These are phyloP conservation scores for Cladopsammia gracilis DNA, from an alignment of 64 coral and sea anemone genomes.

Conservation along the genomic window DNA sequence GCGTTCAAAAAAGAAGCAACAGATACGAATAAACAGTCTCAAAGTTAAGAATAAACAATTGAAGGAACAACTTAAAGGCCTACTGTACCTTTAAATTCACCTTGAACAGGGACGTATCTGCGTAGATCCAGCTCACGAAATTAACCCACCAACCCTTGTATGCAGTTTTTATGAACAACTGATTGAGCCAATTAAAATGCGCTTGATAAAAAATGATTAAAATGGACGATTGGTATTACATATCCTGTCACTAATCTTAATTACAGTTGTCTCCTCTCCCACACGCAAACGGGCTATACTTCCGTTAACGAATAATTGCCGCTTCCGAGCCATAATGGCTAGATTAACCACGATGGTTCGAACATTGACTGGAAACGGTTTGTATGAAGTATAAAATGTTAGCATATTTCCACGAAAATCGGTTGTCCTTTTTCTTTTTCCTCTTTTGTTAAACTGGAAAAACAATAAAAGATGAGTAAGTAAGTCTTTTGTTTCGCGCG, in stretches of 20 bases:
- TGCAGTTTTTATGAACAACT: neutral
- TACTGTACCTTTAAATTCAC: neutral
- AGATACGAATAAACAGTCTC: too few relatives aligned
- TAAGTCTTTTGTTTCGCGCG: too few relatives aligned
- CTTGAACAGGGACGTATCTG: neutral
- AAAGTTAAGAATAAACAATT: too few relatives aligned
- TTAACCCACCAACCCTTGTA: neutral
- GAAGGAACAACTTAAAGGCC: too few relatives aligned
- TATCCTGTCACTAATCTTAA: constrained; percentile 18
- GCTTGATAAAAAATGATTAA: neutral
- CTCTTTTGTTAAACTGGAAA: too few relatives aligned
- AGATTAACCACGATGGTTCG: neutral
- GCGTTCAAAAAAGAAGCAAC: too few relatives aligned
- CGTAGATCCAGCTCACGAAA: neutral
- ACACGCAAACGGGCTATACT: neutral
- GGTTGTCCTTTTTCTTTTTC: too few relatives aligned
- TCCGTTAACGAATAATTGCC: neutral
- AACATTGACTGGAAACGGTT: neutral
- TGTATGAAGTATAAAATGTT: neutral
- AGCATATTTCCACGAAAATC: too few relatives aligned
- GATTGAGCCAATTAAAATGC: neutral
- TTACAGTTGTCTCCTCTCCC: neutral
- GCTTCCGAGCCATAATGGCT: neutral
- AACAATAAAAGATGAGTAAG: too few relatives aligned
- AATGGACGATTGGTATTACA: neutral